These are phyloP conservation scores for Calonectris borealis DNA, from an alignment of 2,113 vertebrate genomes.

Conservation along the genomic window DNA sequence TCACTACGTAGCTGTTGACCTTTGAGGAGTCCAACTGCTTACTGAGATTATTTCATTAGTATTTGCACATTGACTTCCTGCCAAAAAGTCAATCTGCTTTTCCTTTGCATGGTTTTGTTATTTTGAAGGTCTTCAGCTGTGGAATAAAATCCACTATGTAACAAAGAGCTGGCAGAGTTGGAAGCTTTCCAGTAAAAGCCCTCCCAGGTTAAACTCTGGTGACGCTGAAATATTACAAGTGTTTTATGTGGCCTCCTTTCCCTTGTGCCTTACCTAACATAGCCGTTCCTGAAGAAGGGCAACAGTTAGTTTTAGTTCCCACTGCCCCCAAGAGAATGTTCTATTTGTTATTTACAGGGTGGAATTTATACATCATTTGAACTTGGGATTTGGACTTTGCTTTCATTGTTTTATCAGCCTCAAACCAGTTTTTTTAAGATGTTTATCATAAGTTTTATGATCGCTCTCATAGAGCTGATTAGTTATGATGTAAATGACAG, in stretches of 20 bases:
- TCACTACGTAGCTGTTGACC: not conserved
- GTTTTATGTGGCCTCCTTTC: not conserved
- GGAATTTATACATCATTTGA: not conserved
- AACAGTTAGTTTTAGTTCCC: not conserved
- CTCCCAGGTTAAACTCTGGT: constrained; percentile 8
- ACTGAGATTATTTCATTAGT: constrained; percentile 42
- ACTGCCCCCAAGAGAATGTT: not conserved
- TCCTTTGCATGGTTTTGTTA: constrained; percentile 24
- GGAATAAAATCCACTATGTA: not conserved
- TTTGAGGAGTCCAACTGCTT: constrained; percentile 19
- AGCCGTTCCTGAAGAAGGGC: not conserved
- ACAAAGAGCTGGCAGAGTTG: constrained; percentile 8
- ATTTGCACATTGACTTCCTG: constrained; percentile 38
- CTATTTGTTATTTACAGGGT: not conserved
- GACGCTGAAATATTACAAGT: not conserved
- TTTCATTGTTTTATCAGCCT: not conserved
- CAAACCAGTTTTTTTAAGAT: not conserved
- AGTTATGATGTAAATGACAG: not conserved
- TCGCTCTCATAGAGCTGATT: not conserved
- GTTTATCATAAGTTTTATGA: not conserved
- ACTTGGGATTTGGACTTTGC: not conserved
- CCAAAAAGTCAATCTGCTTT: constrained; percentile 60
- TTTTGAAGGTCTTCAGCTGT: constrained; percentile 41
- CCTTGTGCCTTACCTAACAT: not conserved
- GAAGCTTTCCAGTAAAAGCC: not conserved